Evolutionary conservation across 2,113 vertebrate species (phyloP), one percentile per base, ranked within the genome.

Genomic region (Mesocricetus auratus): DNA sequence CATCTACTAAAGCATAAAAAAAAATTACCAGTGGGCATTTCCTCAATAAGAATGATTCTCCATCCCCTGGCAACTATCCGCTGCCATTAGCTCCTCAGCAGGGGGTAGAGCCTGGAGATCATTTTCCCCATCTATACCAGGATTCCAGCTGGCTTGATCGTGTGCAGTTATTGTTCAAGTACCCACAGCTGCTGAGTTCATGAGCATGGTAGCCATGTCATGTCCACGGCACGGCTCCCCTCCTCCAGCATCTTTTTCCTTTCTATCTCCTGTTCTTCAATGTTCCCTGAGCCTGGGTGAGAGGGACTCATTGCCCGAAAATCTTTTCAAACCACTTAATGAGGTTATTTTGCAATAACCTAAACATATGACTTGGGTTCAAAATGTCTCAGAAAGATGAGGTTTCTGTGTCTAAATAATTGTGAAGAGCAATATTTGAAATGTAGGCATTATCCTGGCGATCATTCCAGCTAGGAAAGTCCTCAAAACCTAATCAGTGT

Each of bases 301-400:
- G 26, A 15, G 60, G 29, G 9, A 22, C 5, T 33, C 4, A 0
- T 22, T 39, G 21, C 10, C 60, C 21, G 29, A 66, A 66, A 85
- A 64, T 31, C 26, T 60, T 83, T 79, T 90, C 33, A 93, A 94
- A 79, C 33, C 78, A 74, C 3, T 82, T 62, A 83, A 16, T 74
- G 53, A 86, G 24, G 12, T 71, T 39, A 89, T 96, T 93, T 90
- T 90, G 45, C 58, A 88, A 90, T 94, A 73, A 71, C 56, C 31
- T 91, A 71, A 94, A 47, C 68, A 74, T 71, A 17, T 33, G 9
- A 26, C 47, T 81, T 19, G 15, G 5, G 33, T 45, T 69, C 24
- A 85, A 74, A 77, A 81, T 81, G 29, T 11, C 39, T 93, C 81
- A 93, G 36, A 91, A 91, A 79, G 60, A 66, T 86, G 50, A 21